These are phyloP conservation scores for Anoplophora glabripennis DNA, from an alignment of 1,140 invertebrate species.

Conservation along the genomic window DNA sequence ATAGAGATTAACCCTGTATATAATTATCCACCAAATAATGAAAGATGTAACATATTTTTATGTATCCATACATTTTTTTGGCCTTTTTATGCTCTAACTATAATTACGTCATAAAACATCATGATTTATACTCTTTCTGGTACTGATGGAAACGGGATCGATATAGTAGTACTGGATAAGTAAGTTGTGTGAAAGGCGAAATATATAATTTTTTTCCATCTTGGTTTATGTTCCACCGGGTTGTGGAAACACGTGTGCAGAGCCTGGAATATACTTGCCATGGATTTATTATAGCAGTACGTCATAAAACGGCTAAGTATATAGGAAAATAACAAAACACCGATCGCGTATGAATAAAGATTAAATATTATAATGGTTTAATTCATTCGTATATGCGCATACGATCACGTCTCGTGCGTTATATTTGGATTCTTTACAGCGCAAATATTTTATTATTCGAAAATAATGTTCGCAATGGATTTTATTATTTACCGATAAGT, in stretches of 20 bases:
- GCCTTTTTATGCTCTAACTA: no score
- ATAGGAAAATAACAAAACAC: constrained; percentile 31
- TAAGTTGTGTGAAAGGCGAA: no score
- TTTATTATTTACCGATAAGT: constrained; percentile 25
- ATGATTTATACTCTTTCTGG: no score
- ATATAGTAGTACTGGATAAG: no score
- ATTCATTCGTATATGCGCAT: constrained; percentile 33
- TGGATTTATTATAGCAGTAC: constrained; percentile 35
- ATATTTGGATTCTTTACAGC: constrained; percentile 29
- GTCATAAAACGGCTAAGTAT: constrained; percentile 32
- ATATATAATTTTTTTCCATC: no score
- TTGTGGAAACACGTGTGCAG: constrained; percentile 32
- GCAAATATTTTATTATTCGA: constrained; percentile 32
- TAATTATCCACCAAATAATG: no score
- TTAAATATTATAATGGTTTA: constrained; percentile 38
- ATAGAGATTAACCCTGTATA: no score
- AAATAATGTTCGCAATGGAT: constrained; percentile 29
- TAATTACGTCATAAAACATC: no score
- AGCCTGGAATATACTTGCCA: constrained; percentile 30
- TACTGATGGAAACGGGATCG: no score
- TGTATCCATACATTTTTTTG: no score
- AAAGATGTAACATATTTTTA: no score
- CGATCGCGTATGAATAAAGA: constrained; percentile 15
- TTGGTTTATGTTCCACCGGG: background rate
- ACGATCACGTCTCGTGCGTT: constrained; percentile 24